A percentile compares a stretch with the other conserved stretches of the same genome.
Conservation (phyloP, 2,113 vertebrate species). For the Progne subis region DNA sequence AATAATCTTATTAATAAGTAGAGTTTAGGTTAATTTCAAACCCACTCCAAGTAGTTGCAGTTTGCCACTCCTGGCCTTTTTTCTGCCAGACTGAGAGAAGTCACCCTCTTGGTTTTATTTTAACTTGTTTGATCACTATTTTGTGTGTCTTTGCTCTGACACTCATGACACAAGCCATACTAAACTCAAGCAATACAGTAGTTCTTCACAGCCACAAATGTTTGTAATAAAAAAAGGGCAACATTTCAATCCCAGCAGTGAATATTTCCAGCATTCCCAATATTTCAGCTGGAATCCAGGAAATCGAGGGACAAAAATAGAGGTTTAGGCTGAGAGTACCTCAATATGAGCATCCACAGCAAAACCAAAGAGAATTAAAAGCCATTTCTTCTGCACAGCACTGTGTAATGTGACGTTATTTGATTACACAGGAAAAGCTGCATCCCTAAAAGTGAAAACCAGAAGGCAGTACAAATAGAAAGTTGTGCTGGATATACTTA, state of each 20-base stretch:
- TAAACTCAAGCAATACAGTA: background rate
- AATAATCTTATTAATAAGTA: background rate
- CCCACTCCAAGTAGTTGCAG: background rate
- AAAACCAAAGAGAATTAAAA: background rate
- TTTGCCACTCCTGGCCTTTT: background rate
- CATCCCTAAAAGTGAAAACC: background rate
- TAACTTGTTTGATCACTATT: background rate
- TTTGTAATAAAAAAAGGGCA: background rate
- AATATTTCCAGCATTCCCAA: background rate
- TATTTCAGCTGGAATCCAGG: background rate
- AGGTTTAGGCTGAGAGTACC: background rate
- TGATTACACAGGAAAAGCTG: background rate
- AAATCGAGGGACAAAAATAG: background rate
- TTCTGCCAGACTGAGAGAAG: background rate
- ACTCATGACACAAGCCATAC: rapidly evolving
- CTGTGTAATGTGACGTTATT: background rate
- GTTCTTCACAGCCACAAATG: background rate
- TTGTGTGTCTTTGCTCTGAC: background rate
- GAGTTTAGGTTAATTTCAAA: background rate
- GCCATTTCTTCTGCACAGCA: background rate
- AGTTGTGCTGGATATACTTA: background rate
- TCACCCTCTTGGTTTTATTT: background rate
- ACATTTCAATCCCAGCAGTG: background rate
- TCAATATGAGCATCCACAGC: background rate
- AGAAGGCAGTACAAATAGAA: background rate